Conservation (phyloP, 1,140 invertebrate genomes). For the Tetragonula clypearis region DNA sequence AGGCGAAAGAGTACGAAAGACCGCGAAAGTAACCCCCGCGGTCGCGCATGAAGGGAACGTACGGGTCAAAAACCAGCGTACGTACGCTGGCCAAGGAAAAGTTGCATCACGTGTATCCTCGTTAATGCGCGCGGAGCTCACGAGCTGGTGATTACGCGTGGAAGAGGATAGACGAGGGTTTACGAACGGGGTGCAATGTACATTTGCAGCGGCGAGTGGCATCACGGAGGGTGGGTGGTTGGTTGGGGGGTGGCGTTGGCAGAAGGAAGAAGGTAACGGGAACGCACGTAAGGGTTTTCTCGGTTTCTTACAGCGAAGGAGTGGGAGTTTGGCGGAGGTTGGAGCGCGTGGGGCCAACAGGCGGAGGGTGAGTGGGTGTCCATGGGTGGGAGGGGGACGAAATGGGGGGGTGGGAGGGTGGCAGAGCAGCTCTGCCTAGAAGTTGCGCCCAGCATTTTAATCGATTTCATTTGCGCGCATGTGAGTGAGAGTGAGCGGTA, state of each 20-base stretch:
- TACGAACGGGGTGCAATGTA: not conserved
- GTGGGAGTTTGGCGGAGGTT: conserved; percentile 67
- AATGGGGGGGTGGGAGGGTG: conserved; percentile 28
- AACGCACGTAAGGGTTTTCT: conserved; percentile 80
- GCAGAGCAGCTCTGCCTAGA: conserved; percentile 75
- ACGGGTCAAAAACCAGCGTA: not conserved
- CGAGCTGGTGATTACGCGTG: conserved; percentile 21
- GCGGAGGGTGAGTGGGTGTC: conserved; percentile 23
- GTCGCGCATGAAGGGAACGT: not conserved
- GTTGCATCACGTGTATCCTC: not conserved
- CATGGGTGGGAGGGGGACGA: not conserved
- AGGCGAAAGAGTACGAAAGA: not conserved
- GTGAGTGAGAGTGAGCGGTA: conserved; percentile 69
- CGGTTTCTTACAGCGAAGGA: conserved; percentile 76
- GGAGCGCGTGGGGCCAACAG: conserved; percentile 51
- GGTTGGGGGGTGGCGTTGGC: conserved; percentile 30
- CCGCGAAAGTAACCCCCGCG: not conserved
- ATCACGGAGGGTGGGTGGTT: not conserved
- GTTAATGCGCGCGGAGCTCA: not conserved
- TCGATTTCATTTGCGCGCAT: conserved; percentile 82
- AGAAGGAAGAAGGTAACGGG: conserved; percentile 58
- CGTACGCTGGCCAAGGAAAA: not conserved
- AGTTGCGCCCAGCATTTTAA: conserved; percentile 82
- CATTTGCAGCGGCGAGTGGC: conserved; percentile 6
- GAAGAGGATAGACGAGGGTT: conserved; percentile 8